phyloP scores from a whole-genome alignment of 2,797 vertebrate genomes.

The Gymnoscopelus microlampas region DNA sequence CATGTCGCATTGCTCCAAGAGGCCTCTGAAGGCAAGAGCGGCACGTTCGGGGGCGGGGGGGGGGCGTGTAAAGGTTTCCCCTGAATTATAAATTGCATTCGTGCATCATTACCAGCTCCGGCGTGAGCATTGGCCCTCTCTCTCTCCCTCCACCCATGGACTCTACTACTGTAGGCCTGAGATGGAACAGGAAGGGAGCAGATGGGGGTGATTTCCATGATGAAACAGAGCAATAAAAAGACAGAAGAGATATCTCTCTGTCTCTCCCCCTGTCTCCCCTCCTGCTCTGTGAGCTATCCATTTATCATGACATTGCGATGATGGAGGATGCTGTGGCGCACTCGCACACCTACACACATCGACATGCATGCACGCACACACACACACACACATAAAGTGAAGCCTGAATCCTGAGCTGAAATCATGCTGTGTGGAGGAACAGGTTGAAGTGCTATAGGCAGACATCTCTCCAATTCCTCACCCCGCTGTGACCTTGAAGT shows the following conservation, averaged over 20 bases:
- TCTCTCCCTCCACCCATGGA: slow-evolving; percentile 24
- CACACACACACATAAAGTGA: slow-evolving; percentile 33
- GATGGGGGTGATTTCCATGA: slow-evolving; percentile 82
- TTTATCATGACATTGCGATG: slow-evolving; percentile 71
- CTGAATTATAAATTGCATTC: slow-evolving; percentile 73
- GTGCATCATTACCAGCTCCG: slow-evolving; percentile 57
- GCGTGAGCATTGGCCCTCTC: slow-evolving; percentile 10
- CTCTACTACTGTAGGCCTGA: slow-evolving; percentile 25
- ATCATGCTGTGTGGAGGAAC: slow-evolving; percentile 36
- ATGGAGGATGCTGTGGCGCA: slow-evolving; percentile 36
- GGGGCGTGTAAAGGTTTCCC: slow-evolving; percentile 36
- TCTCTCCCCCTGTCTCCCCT: slow-evolving; percentile 37
- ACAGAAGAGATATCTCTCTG: slow-evolving; percentile 62
- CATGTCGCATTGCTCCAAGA: slow-evolving; percentile 73
- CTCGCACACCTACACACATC: not conserved
- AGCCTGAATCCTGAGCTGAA: slow-evolving; percentile 48
- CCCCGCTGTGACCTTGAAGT: slow-evolving; percentile 62
- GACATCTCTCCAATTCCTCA: slow-evolving; percentile 25
- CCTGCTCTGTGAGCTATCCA: slow-evolving; percentile 49
- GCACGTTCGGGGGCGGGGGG: not conserved
- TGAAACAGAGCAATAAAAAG: slow-evolving; percentile 80
- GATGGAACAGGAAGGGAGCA: slow-evolving; percentile 60
- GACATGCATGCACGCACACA: not conserved
- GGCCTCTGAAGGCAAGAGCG: slow-evolving; percentile 41
- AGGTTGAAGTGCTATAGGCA: slow-evolving; percentile 34